phyloP scores from a whole-genome alignment of 1,140 invertebrate genomes.

The Carposina sasakii region DNA sequence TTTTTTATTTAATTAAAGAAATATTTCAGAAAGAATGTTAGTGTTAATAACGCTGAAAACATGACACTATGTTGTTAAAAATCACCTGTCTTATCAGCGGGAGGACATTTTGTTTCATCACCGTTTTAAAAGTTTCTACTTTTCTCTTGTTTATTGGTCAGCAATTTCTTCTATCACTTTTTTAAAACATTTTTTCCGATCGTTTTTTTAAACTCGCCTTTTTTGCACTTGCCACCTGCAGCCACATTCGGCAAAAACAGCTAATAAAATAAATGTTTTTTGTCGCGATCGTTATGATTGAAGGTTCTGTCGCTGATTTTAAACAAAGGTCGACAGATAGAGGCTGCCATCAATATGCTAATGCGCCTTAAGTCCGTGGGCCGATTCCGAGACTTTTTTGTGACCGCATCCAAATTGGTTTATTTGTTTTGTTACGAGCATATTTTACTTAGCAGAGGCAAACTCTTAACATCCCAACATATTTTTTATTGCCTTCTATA shows the following conservation, averaged over 20 bases:
- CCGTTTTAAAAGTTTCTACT: too few relatives aligned
- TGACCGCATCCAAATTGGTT: conserved; percentile 56
- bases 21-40: too few relatives aligned
- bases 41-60: too few relatives aligned
- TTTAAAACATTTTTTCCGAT: too few relatives aligned
- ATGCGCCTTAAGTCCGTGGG: conserved; percentile 50
- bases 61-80: too few relatives aligned
- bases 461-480: conserved; percentile 19
- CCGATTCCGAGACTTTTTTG: conserved; percentile 53
- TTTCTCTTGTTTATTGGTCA: too few relatives aligned
- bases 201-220: too few relatives aligned
- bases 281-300: conserved; percentile 62
- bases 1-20: too few relatives aligned
- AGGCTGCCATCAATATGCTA: conserved; percentile 64
- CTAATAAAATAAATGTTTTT: conserved; percentile 58
- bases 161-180: too few relatives aligned
- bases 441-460: conserved; percentile 48
- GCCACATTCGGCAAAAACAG: conserved; percentile 41
- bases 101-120: too few relatives aligned
- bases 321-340: conserved; percentile 66
- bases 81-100: too few relatives aligned
- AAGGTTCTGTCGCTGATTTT: conserved; percentile 67
- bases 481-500: not conserved
- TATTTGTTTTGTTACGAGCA: conserved; percentile 65
- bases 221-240: conserved; percentile 55